These are phyloP conservation scores for Oreochromis aureus DNA, from an alignment of 2,113 vertebrate species.

Conservation along the genomic window DNA sequence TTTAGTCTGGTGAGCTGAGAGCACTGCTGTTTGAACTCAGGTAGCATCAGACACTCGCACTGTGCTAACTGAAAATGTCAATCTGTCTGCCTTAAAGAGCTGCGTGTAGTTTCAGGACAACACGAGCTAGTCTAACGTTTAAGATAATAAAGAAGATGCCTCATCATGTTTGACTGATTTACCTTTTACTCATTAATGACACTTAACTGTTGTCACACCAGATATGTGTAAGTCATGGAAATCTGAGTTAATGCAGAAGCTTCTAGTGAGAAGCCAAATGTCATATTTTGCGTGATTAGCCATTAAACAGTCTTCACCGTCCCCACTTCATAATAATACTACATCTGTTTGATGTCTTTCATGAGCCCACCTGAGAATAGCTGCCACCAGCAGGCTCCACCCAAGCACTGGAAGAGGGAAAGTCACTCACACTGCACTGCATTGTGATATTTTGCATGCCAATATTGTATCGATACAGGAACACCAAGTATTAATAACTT, in stretches of 20 bases:
- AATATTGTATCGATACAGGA: not conserved
- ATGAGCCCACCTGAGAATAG: not conserved
- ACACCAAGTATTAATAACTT: not conserved
- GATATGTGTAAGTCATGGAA: not conserved
- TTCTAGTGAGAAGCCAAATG: fast-evolving
- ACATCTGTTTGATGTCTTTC: not conserved
- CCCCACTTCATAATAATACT: not conserved
- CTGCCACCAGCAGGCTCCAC: not conserved
- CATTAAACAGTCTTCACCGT: not conserved
- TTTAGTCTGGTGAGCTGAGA: fast-evolving
- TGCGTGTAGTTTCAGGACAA: not conserved
- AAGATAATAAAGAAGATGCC: not conserved
- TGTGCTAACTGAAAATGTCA: not conserved
- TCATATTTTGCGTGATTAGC: not conserved
- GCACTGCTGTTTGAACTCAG: not conserved
- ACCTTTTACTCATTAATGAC: not conserved
- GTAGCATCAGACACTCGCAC: not conserved
- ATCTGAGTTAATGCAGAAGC: not conserved
- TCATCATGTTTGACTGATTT: not conserved
- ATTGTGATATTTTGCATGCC: not conserved
- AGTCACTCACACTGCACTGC: not conserved
- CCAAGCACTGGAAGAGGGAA: fast-evolving
- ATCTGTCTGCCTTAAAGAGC: not conserved
- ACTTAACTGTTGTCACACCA: fast-evolving
- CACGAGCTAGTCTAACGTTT: fast-evolving